Conservation (phyloP, 2,113 vertebrate genomes). For the Oncorhynchus mykiss region DNA sequence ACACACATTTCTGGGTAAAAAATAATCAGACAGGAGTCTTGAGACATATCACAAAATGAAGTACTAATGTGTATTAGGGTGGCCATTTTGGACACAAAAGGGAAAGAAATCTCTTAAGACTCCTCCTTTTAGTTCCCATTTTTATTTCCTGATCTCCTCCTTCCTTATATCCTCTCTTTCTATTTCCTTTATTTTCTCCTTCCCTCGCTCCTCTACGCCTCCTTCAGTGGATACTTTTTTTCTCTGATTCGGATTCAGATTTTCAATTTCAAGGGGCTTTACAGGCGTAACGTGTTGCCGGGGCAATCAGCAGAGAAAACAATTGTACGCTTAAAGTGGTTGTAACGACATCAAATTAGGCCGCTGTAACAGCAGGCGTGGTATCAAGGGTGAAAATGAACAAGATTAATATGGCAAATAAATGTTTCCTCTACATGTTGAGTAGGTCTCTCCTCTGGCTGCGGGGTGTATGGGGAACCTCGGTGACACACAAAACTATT, state of each 20-base stretch:
- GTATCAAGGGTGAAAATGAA: slow-evolving; percentile 41
- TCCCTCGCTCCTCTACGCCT: neutral
- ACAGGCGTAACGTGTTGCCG: slow-evolving; percentile 45
- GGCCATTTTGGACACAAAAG: slow-evolving; percentile 6
- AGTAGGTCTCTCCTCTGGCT: neutral
- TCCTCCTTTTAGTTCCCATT: neutral
- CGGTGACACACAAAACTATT: too few species aligned
- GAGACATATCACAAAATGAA: slow-evolving; percentile 32
- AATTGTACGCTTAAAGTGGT: slow-evolving; percentile 50
- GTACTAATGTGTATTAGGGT: slow-evolving; percentile 14
- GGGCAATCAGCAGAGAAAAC: slow-evolving; percentile 55
- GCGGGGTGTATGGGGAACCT: neutral
- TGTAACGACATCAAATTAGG: slow-evolving; percentile 45
- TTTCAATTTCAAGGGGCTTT: slow-evolving; percentile 63
- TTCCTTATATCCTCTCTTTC: neutral
- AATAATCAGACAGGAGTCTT: slow-evolving; percentile 47
- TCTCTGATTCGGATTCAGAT: slow-evolving; percentile 40
- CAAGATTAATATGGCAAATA: slow-evolving; percentile 52
- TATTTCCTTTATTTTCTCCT: neutral
- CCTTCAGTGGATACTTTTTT: slow-evolving; percentile 3
- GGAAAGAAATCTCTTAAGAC: neutral
- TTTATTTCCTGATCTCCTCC: neutral
- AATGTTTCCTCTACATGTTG: slow-evolving; percentile 42
- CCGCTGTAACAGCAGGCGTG: slow-evolving; percentile 26
- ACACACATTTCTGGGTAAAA: slow-evolving; percentile 32